Conservation (phyloP, 2,888 invertebrate genomes). For the Drosophila lutescens region DNA sequence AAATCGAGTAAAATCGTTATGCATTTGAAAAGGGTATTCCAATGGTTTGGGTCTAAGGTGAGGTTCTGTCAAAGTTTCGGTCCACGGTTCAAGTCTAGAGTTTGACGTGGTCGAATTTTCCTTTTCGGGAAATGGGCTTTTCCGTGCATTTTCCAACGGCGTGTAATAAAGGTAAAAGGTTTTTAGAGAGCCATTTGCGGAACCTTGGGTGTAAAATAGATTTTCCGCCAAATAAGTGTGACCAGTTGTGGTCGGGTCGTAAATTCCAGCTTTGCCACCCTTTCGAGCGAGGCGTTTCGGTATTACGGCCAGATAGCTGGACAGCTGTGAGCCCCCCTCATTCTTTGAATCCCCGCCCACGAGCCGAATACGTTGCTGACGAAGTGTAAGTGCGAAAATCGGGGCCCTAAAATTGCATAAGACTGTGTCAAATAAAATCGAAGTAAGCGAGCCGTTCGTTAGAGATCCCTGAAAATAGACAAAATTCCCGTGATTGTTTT, state of each 20-base stretch:
- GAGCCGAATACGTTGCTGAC: slow-evolving; percentile 26
- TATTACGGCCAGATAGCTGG: neutral
- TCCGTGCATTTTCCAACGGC: too few species aligned
- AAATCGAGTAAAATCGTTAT: too few species aligned
- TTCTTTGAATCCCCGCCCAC: slow-evolving; percentile 31
- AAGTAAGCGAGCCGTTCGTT: neutral
- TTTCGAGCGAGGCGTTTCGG: neutral
- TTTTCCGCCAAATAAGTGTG: too few species aligned
- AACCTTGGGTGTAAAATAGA: too few species aligned
- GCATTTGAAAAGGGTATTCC: too few species aligned
- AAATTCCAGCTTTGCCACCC: too few species aligned
- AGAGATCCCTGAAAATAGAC: neutral
- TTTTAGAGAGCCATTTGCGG: too few species aligned
- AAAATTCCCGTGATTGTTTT: slow-evolving; percentile 2
- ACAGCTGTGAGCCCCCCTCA: neutral
- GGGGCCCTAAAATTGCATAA: slow-evolving; percentile 43
- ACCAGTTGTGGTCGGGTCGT: too few species aligned
- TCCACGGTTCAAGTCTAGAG: neutral
- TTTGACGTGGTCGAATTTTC: neutral
- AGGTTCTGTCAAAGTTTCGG: neutral
- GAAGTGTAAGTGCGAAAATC: slow-evolving; percentile 38
- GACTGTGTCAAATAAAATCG: slow-evolving; percentile 2
- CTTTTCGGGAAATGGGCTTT: neutral
- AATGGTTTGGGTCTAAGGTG: neutral
- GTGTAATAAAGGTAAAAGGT: too few species aligned